These are phyloP conservation scores for Prionace glauca DNA, from an alignment of 2,797 vertebrate genomes.

Conservation along the genomic window DNA sequence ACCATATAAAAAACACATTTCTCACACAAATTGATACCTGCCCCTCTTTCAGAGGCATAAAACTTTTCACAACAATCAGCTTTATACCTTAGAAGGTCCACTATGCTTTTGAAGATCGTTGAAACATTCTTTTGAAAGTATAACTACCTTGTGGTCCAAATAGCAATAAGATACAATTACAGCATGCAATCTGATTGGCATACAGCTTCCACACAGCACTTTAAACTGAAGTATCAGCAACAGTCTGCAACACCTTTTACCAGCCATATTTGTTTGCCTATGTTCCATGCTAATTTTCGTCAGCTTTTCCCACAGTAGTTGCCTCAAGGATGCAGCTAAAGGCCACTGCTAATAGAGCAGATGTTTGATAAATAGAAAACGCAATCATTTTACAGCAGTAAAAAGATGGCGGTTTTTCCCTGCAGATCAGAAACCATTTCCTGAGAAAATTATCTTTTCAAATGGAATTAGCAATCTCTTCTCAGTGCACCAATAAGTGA, in stretches of 20 bases:
- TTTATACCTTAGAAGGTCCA: not conserved
- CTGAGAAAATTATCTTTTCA: constrained; percentile 17
- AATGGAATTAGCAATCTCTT: not conserved
- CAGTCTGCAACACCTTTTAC: not conserved
- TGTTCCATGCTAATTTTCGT: not conserved
- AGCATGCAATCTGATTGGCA: not conserved
- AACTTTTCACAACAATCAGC: constrained; percentile 9
- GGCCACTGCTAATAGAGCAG: constrained; percentile 14
- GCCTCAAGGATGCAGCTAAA: not conserved
- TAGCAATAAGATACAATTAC: not conserved
- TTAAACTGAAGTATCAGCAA: not conserved
- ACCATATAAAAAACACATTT: not conserved
- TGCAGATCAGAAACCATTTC: constrained; percentile 13
- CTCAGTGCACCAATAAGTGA: not conserved
- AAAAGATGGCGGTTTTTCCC: not conserved
- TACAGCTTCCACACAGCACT: not conserved
- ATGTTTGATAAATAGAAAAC: not conserved
- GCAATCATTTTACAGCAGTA: not conserved
- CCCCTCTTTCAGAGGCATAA: not conserved
- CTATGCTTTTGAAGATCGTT: not conserved
- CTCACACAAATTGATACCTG: not conserved
- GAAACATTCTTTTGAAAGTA: not conserved
- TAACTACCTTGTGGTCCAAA: not conserved
- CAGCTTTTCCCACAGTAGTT: not conserved
- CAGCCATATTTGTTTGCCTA: not conserved